These are phyloP conservation scores for Digitonthophagus gazella DNA, from an alignment of 2,888 invertebrate species.

Conservation along the genomic window DNA sequence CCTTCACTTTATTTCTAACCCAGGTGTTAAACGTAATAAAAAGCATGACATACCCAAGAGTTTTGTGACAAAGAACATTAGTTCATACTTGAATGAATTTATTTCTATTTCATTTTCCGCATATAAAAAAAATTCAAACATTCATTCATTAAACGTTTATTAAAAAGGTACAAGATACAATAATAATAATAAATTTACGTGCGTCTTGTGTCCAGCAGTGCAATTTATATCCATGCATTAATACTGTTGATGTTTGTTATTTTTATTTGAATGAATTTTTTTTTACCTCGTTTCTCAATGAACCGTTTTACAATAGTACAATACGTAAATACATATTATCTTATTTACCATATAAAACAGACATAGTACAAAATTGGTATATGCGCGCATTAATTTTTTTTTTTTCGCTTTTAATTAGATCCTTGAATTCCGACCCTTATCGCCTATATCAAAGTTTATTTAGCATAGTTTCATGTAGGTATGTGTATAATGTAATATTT, in stretches of 20 bases:
- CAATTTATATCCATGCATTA: constrained; percentile 37
- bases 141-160: constrained; percentile 15
- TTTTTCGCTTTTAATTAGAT: constrained; percentile 9
- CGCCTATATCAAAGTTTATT: background rate
- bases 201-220: constrained; percentile 44
- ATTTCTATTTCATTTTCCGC: too few relatives aligned
- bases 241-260: constrained; percentile 24
- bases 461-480: background rate
- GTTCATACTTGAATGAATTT: too few relatives aligned
- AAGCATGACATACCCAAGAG: too few relatives aligned
- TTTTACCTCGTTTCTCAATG: background rate
- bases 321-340: background rate
- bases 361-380: constrained; percentile 37
- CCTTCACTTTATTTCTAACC: too few relatives aligned
- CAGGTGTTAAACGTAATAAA: too few relatives aligned
- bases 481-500: background rate
- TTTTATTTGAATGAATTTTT: background rate
- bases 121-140: background rate
- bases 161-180: constrained; percentile 26
- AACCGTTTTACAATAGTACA: background rate
- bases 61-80: too few relatives aligned
- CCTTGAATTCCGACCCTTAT: background rate
- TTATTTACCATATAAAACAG: constrained; percentile 27
- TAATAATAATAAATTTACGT: constrained; percentile 31
- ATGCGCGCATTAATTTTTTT: constrained; percentile 20